Evolutionary conservation across 2,888 invertebrate genomes (phyloP).

Genomic region (Argyra leucocephala): DNA sequence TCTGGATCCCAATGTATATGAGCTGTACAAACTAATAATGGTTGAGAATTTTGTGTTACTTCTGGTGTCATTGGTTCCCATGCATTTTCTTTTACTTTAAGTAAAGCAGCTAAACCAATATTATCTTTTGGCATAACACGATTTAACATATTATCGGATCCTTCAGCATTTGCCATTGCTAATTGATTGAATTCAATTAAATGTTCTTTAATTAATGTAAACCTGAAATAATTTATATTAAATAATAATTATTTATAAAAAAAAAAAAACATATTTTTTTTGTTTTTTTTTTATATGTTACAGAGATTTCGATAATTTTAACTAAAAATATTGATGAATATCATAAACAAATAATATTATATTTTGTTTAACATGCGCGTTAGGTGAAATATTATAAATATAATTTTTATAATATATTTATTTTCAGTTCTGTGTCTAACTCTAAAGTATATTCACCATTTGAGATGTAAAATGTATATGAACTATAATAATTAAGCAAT

Average conservation of each 20-base stretch:
- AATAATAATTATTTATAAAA: background rate
- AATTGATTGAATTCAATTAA: conserved; percentile 96
- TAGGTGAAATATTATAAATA: too few species aligned
- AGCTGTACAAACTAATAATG: conserved; percentile 91
- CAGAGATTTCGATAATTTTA: too few species aligned
- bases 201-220: conserved; percentile 88
- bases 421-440: too few species aligned
- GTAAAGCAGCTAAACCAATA: conserved; percentile 89
- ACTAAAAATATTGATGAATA: too few species aligned
- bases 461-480: too few species aligned
- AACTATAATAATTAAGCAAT: too few species aligned
- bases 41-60: conserved; percentile 66
- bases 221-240: conserved; percentile 51
- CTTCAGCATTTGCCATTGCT: conserved; percentile 97
- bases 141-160: conserved; percentile 96
- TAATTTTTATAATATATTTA: too few species aligned
- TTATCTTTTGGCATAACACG: conserved; percentile 99
- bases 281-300: too few species aligned
- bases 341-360: too few species aligned
- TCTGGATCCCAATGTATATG: conserved; percentile 99
- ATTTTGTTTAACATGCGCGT: too few species aligned
- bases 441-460: too few species aligned
- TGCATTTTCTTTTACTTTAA: conserved; percentile 89
- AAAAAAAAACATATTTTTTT: background rate
- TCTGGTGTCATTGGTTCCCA: conserved; percentile 81